Evolutionary conservation across 1,140 invertebrate species (phyloP).

Genomic region (Brachionus manjavacas): DNA sequence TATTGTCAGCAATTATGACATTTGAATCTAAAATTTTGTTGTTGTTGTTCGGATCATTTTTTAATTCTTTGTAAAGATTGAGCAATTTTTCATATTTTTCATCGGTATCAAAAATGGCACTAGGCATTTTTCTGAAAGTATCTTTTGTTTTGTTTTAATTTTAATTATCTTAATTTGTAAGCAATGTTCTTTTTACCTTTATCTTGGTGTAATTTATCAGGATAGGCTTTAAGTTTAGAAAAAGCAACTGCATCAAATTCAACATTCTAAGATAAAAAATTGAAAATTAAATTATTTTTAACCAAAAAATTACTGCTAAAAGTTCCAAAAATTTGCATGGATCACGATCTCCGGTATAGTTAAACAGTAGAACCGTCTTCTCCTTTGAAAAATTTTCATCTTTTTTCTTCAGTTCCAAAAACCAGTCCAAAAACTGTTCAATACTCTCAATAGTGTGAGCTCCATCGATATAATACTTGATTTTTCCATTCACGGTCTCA

Average conservation of each 20-base stretch:
- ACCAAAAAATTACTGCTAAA: not conserved
- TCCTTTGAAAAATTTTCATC: not conserved
- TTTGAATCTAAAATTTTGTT: not conserved
- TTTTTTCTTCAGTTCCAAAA: not conserved
- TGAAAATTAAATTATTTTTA: not conserved
- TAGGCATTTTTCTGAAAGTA: slow-evolving; percentile 34
- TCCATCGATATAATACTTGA: slow-evolving; percentile 32
- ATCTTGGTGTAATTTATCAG: not conserved
- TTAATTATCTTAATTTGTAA: not conserved
- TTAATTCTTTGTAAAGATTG: not conserved
- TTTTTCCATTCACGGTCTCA: not conserved
- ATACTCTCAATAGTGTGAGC: slow-evolving; percentile 38
- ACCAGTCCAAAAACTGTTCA: slow-evolving; percentile 41
- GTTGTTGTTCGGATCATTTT: slow-evolving; percentile 17
- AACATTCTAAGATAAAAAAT: not conserved
- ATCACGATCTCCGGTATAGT: slow-evolving; percentile 33
- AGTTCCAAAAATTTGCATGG: slow-evolving; percentile 33
- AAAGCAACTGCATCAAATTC: slow-evolving; percentile 38
- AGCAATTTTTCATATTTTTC: slow-evolving; percentile 25
- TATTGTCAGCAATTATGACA: not conserved
- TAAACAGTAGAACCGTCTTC: slow-evolving; percentile 28
- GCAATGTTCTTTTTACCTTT: not conserved
- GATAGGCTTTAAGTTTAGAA: slow-evolving; percentile 17
- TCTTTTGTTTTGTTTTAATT: not conserved
- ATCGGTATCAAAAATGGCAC: not conserved